Conservation (phyloP, 1,140 invertebrate genomes). For the Carposina sasakii region DNA sequence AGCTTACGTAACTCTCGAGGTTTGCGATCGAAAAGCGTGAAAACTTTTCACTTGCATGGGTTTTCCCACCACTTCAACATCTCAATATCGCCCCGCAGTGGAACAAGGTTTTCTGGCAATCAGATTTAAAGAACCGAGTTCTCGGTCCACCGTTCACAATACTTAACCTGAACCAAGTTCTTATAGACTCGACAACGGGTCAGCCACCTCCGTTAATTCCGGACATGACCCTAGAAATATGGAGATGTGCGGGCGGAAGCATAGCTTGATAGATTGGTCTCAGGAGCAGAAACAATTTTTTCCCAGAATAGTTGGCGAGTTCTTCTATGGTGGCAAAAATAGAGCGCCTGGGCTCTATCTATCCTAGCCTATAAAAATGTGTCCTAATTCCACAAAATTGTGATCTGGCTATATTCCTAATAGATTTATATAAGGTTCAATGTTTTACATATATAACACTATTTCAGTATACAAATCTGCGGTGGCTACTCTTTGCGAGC, state of each 20-base stretch:
- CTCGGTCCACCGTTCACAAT: constrained; percentile 19
- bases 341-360: not conserved
- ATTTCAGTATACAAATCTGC: constrained; percentile 7
- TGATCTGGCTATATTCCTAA: constrained; percentile 4
- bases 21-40: constrained; percentile 18
- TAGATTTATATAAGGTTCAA: not conserved
- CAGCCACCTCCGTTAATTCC: constrained; percentile 13
- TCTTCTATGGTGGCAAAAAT: constrained; percentile 5
- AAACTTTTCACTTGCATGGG: not conserved
- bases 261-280: not conserved
- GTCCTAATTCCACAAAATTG: not conserved
- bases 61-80: not conserved
- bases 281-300: not conserved
- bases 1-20: constrained; percentile 20
- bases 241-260: constrained; percentile 31
- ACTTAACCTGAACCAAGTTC: constrained; percentile 13
- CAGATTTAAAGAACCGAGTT: constrained; percentile 22
- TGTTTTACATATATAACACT: constrained; percentile 5
- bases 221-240: constrained; percentile 25
- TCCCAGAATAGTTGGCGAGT: constrained; percentile 6
- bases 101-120: constrained; percentile 25
- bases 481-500: not conserved
- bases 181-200: constrained; percentile 16
- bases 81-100: constrained; percentile 13
- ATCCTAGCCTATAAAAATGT: not conserved